Base-by-base conservation (phyloP, 2,888 invertebrate species). In the Metopia argyrocephala region DNA sequence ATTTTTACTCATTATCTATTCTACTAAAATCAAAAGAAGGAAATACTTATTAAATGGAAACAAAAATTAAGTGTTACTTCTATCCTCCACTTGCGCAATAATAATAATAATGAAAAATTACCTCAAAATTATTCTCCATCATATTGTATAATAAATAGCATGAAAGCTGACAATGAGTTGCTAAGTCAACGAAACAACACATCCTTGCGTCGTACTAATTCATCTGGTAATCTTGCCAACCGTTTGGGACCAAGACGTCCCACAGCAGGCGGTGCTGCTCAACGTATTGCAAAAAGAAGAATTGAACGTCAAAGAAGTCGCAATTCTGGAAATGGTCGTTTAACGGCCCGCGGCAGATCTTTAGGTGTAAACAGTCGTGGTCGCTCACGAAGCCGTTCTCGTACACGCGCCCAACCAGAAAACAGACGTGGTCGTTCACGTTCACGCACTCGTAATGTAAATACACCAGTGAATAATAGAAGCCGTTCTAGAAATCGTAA, bases 81-180 rank as follows among this genome's bases (percentile, higher is more conserved):
- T 70, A 57, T 52, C 21, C 70, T 61, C 66, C 71, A 68, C 68
- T 70, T 59, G 52, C 66, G 78, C 78, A 61, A 38, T 38, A 4
- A 66, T 70, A 45, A 56, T 45, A 52, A 70, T 78, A 79, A 54
- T 48, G 66, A 74, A 76, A 48, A 57, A 75, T 69, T 76, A 66
- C 75, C 76, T 79, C 68, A 78, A 83, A 31, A 64, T 76, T 80
- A 57, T 70, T 70, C 70, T 70, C 23, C 59, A 70, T 52, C 75
- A 79, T 56, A 27, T 56, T 84, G 82, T 74, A 83, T 78, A 23
- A 54, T n/a, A 85, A 85, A 86, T 87, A 90, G 90, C 86, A 90
- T 90, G 90, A 89, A 90, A 84, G 91, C 90, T 81, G 90, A 90
- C 86, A 85, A 89, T 76, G 85, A 90, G 78, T 83, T 86, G 66